A percentile compares a stretch with the other conserved stretches of the same genome.
Conservation (phyloP, 2,797 vertebrate genomes). For the Poecilia picta region DNA sequence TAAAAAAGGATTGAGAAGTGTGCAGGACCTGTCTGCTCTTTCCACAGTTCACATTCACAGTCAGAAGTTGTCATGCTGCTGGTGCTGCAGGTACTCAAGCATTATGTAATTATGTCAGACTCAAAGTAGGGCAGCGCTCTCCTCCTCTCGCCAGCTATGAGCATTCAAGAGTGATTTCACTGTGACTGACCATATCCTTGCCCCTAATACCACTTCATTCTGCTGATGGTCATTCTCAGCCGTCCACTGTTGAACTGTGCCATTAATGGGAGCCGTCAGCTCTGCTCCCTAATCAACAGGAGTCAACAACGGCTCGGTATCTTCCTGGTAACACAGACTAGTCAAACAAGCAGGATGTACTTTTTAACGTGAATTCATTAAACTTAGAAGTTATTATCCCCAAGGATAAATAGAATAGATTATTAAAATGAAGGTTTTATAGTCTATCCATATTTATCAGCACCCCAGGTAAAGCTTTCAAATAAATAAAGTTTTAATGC, state of each 20-base stretch:
- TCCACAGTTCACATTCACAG: slow-evolving; percentile 48
- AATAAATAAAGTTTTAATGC: background rate
- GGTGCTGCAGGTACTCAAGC: slow-evolving; percentile 75
- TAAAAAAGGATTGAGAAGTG: slow-evolving; percentile 36
- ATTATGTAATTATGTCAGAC: slow-evolving; percentile 74
- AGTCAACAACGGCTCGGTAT: slow-evolving; percentile 9
- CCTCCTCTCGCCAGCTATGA: slow-evolving; percentile 59
- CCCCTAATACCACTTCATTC: slow-evolving; percentile 48
- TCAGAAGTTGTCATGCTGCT: slow-evolving; percentile 66
- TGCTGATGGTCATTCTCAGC: slow-evolving; percentile 41
- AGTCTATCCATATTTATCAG: background rate
- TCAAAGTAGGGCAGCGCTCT: slow-evolving; percentile 70
- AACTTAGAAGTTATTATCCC: slow-evolving; percentile 10
- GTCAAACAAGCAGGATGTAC: slow-evolving; percentile 6
- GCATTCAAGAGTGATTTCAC: slow-evolving; percentile 54
- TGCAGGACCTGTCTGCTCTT: slow-evolving; percentile 49
- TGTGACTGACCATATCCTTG: slow-evolving; percentile 53
- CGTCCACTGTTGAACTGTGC: slow-evolving; percentile 8
- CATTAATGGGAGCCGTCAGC: slow-evolving; percentile 15
- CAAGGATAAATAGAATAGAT: background rate
- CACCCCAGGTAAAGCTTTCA: background rate
- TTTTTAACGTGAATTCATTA: background rate
- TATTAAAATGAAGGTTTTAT: background rate
- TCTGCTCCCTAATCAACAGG: slow-evolving; percentile 13
- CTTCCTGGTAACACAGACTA: background rate